These are phyloP conservation scores for Eurypyga helias DNA, from an alignment of 2,113 vertebrate species.

Conservation along the genomic window DNA sequence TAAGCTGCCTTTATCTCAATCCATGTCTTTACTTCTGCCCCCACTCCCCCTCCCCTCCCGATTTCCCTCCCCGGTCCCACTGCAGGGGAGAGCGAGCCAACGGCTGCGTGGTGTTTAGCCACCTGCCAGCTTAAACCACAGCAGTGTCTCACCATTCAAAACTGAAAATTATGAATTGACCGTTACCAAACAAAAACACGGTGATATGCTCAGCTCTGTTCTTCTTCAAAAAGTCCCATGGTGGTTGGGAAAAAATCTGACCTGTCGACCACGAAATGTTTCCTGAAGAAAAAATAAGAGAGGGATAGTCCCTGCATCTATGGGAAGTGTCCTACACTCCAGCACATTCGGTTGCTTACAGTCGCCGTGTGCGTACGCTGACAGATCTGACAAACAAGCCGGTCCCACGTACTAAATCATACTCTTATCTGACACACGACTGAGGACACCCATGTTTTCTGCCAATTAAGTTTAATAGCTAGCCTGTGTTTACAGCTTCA, in stretches of 20 bases:
- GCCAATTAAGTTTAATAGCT: neutral
- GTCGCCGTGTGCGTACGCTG: no score
- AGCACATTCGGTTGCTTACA: neutral
- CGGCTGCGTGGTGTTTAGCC: no score
- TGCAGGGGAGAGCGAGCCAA: no score
- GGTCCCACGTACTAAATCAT: neutral
- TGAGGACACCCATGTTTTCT: neutral
- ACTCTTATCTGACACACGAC: neutral
- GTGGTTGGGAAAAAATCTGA: conserved; percentile 82
- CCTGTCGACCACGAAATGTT: conserved; percentile 83
- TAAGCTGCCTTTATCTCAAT: no score
- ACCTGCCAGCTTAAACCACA: no score
- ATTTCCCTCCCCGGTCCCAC: no score
- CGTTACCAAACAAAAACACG: conserved; percentile 78
- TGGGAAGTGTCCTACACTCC: neutral
- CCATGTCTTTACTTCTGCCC: no score
- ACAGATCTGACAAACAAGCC: neutral
- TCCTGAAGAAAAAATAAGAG: conserved; percentile 75
- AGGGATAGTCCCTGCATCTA: neutral
- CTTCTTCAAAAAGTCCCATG: conserved; percentile 92
- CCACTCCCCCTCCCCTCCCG: no score
- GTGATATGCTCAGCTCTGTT: conserved; percentile 83
- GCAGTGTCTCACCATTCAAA: neutral
- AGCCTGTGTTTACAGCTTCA: neutral
- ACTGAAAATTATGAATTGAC: neutral